A percentile compares a stretch with the other conserved stretches of the same genome.
Evolutionary conservation across 1,140 invertebrate species (phyloP).

Genomic region (Drosophila equinoxialis): DNA sequence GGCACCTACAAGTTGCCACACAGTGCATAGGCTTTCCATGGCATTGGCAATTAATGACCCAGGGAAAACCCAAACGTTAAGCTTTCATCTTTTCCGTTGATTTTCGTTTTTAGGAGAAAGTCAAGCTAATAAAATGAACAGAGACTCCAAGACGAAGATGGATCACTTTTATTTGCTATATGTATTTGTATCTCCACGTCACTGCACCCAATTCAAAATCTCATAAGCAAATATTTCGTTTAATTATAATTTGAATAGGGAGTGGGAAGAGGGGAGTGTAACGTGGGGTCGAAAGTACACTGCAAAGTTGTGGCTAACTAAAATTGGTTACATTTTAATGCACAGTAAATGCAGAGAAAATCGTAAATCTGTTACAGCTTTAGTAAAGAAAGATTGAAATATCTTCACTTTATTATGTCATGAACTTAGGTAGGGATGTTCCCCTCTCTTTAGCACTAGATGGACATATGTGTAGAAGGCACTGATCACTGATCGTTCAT

Average conservation of each 20-base stretch:
- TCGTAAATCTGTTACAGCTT: too few species aligned
- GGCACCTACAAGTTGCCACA: too few species aligned
- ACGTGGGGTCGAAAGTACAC: not conserved
- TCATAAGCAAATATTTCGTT: not conserved
- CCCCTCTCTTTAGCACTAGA: not conserved
- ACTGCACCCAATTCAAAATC: constrained; percentile 32
- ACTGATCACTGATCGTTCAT: too few species aligned
- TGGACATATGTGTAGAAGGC: too few species aligned
- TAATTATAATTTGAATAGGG: not conserved
- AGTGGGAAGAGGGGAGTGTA: not conserved
- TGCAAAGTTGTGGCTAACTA: not conserved
- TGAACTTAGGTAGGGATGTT: not conserved
- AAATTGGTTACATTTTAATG: not conserved
- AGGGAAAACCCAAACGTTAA: constrained; percentile 36
- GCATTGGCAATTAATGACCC: constrained; percentile 27
- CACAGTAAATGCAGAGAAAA: not conserved
- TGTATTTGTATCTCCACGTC: not conserved
- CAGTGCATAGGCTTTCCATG: constrained; percentile 16
- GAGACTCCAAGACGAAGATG: constrained; percentile 7
- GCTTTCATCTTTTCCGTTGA: constrained; percentile 31
- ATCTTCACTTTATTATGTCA: too few species aligned
- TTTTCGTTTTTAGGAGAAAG: constrained; percentile 32
- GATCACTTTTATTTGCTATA: not conserved
- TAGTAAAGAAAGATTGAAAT: too few species aligned
- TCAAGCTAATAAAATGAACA: constrained; percentile 31